Base-by-base conservation (phyloP, 1,140 invertebrate genomes). In the Drosophila rhopaloa region DNA sequence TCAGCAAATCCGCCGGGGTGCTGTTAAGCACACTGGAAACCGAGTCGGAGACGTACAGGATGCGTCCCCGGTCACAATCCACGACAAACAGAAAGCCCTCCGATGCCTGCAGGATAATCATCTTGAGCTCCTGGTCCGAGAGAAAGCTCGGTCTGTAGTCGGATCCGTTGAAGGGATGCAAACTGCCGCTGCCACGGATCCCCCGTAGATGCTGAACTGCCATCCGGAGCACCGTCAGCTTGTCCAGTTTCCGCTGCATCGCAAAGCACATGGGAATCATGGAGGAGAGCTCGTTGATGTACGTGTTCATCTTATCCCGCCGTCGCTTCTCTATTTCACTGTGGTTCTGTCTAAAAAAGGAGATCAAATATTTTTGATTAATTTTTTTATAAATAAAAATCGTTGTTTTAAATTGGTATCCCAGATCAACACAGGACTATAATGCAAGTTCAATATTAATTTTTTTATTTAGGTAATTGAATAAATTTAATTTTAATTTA, bases 301-400 rank as follows among this genome's bases (percentile, higher is more conserved):
- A 98, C 0, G 96, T 97, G 93, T 98, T 98, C 98, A 99, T 99
- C 93, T 99, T 99, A 91, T 99, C 98, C 14, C 98, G 94, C 4
- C 98, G 94, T 1, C 98, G 93, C 91, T 98, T 98, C 92, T 99
- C 98, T 66, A 99, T 98, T 93, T 98, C 97, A 92, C 97, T 98
- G 93, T 99, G 98, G 93, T 98, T 98, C 93, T 98, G 96, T 77
- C 96, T 97, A 89, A 41, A 55, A 55, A 35, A 5, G 35, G 16
- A 8, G 24, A 55, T 0, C 8, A 24, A 8, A 32, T 32, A 32
- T 24, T 16, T 16, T 16, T 16, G 16, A 16, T 16, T 24, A 3
- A 3, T 24, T 24, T 24, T 2, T 24, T 24, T 24, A 24, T 24
- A 4, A 24, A 24, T 24, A 24, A 3, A 24, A 24, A 32, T 8